phyloP scores from a whole-genome alignment of 2,888 invertebrate species.

The Brachylomia viminalis region DNA sequence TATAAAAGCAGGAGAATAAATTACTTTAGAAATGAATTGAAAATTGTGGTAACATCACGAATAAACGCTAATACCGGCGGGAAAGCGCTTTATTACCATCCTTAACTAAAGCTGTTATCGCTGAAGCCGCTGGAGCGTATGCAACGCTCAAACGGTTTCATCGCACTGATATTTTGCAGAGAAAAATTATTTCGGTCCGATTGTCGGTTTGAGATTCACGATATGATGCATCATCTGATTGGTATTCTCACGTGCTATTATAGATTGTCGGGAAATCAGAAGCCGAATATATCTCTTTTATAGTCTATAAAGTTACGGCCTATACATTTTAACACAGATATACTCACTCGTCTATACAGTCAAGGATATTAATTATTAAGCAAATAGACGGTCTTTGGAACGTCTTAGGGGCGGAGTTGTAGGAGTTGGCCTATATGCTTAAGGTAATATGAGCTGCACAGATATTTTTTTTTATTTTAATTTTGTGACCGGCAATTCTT shows the following conservation, averaged over 20 bases:
- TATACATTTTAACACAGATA: background rate
- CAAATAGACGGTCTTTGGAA: background rate
- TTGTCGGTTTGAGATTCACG: slow-evolving; percentile 9
- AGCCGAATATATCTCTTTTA: background rate
- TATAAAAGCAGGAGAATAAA: slow-evolving; percentile 12
- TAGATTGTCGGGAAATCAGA: background rate
- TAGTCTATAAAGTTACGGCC: background rate
- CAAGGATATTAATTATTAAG: background rate
- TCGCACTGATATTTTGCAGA: slow-evolving; percentile 30
- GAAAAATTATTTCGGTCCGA: slow-evolving; percentile 23
- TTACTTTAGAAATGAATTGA: slow-evolving; percentile 18
- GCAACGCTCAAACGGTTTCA: slow-evolving; percentile 48
- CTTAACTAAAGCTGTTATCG: slow-evolving; percentile 48
- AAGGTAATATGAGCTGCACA: too few relatives aligned
- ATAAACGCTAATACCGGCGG: slow-evolving; percentile 27
- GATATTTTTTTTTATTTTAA: too few relatives aligned
- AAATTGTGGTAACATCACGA: slow-evolving; percentile 22
- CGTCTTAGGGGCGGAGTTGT: too few relatives aligned
- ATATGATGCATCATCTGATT: slow-evolving; percentile 24
- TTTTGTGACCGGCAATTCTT: too few relatives aligned
- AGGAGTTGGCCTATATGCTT: too few relatives aligned
- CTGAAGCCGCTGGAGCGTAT: slow-evolving; percentile 34
- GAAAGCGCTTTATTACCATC: slow-evolving; percentile 51
- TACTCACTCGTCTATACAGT: background rate
- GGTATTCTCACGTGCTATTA: slow-evolving; percentile 8